phyloP scores from a whole-genome alignment of 2,888 invertebrate species.

The Lacanobia oleracea region DNA sequence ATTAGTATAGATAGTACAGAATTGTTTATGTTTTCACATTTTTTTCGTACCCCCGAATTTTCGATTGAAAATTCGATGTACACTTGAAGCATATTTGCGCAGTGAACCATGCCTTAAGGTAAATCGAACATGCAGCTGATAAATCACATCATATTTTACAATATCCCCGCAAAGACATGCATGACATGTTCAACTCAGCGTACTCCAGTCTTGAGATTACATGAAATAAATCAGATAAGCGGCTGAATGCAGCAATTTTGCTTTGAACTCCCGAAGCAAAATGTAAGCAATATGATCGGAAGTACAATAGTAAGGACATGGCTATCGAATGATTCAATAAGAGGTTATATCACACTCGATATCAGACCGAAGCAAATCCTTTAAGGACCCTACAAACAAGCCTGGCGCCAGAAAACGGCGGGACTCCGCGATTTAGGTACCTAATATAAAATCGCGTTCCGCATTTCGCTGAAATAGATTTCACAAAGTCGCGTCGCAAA shows the following conservation, averaged over 20 bases:
- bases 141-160: constrained; percentile 3
- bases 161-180: constrained; percentile 8
- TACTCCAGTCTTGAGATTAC: constrained; percentile 6
- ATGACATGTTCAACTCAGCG: constrained; percentile 11
- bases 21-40: background rate
- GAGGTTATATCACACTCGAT: constrained; percentile 36
- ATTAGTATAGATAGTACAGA: no score
- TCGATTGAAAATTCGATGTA: background rate
- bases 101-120: background rate
- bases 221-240: constrained; percentile 39
- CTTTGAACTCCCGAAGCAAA: constrained; percentile 27
- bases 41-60: background rate
- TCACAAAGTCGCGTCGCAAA: constrained; percentile 14
- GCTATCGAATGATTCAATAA: constrained; percentile 45
- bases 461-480: constrained; percentile 12
- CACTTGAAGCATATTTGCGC: background rate
- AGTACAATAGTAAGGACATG: constrained; percentile 33
- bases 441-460: constrained; percentile 10
- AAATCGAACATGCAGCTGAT: constrained; percentile 3
- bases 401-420: constrained; percentile 7
- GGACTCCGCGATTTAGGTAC: background rate
- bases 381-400: constrained; percentile 21
- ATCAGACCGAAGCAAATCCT: constrained; percentile 39
- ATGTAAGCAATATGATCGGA: constrained; percentile 30
- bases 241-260: constrained; percentile 34